Conservation (phyloP, 2,797 vertebrate genomes). For the Falco cherrug region DNA sequence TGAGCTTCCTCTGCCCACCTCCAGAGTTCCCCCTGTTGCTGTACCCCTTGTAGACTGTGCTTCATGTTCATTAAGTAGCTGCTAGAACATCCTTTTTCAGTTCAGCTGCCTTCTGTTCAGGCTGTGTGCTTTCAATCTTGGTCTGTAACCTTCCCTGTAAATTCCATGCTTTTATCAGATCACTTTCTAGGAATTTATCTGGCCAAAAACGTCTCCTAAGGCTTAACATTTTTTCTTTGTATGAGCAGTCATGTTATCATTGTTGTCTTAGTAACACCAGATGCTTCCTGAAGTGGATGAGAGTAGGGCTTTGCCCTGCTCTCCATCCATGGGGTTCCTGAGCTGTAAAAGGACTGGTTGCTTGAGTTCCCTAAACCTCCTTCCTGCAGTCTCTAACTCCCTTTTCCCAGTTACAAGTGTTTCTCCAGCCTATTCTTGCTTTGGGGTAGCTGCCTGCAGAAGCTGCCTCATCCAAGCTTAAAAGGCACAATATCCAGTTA, state of each 20-base stretch:
- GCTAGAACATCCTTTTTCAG: background rate
- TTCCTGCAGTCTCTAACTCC: background rate
- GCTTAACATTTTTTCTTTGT: background rate
- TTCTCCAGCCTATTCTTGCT: background rate
- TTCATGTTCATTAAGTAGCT: background rate
- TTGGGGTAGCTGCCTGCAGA: background rate
- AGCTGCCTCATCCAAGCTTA: background rate
- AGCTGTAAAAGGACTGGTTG: background rate
- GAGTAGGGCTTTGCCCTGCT: background rate
- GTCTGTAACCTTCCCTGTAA: background rate
- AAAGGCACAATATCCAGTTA: background rate
- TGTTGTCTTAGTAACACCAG: background rate
- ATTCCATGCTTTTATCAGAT: background rate
- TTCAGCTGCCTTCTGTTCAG: background rate
- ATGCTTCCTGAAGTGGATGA: background rate
- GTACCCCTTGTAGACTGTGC: background rate
- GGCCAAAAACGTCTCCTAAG: background rate
- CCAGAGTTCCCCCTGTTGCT: background rate
- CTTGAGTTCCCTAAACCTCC: background rate
- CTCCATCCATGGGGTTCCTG: background rate
- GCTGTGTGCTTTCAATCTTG: background rate
- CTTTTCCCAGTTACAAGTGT: background rate
- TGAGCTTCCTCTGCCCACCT: background rate
- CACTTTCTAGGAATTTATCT: background rate
- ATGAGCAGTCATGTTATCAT: background rate